Conservation (phyloP, 2,888 invertebrate genomes). For the Cryptosula pallasiana region DNA sequence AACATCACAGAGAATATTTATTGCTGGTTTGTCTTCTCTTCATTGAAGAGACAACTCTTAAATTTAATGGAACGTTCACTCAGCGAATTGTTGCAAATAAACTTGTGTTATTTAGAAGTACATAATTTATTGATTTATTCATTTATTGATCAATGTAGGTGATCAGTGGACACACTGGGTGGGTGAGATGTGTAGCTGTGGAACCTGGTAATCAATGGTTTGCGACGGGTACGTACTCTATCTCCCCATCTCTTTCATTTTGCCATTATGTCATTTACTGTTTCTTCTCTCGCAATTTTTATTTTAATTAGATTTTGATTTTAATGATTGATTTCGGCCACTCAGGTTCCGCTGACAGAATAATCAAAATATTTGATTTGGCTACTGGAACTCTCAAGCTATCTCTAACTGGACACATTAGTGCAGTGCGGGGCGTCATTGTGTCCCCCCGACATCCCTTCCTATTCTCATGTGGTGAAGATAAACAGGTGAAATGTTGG, state of each 20-base stretch:
- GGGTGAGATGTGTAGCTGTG: slow-evolving; percentile 94
- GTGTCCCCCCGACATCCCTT: slow-evolving; percentile 94
- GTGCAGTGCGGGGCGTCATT: slow-evolving; percentile 90
- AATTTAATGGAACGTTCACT: too few species aligned
- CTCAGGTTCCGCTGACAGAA: slow-evolving; percentile 85
- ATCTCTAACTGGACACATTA: slow-evolving; percentile 96
- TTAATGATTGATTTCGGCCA: too few species aligned
- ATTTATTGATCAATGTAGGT: slow-evolving; percentile 57
- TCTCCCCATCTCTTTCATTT: too few species aligned
- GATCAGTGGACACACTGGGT: slow-evolving; percentile 87
- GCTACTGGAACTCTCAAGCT: slow-evolving; percentile 91
- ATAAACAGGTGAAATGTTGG: slow-evolving; percentile 99
- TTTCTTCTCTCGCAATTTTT: too few species aligned
- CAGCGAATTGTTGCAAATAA: too few species aligned
- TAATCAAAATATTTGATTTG: slow-evolving; percentile 99
- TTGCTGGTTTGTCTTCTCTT: too few species aligned
- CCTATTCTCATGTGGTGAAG: slow-evolving; percentile 96
- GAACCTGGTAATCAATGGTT: slow-evolving; percentile 98
- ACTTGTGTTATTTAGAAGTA: too few species aligned
- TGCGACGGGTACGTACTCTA: slow-evolving; percentile 61
- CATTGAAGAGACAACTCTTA: too few species aligned
- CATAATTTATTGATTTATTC: too few species aligned
- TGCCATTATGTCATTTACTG: too few species aligned
- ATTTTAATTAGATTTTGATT: too few species aligned
- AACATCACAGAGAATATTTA: too few species aligned